phyloP scores from a whole-genome alignment of 2,888 invertebrate genomes.

The Fragum whitleyi region DNA sequence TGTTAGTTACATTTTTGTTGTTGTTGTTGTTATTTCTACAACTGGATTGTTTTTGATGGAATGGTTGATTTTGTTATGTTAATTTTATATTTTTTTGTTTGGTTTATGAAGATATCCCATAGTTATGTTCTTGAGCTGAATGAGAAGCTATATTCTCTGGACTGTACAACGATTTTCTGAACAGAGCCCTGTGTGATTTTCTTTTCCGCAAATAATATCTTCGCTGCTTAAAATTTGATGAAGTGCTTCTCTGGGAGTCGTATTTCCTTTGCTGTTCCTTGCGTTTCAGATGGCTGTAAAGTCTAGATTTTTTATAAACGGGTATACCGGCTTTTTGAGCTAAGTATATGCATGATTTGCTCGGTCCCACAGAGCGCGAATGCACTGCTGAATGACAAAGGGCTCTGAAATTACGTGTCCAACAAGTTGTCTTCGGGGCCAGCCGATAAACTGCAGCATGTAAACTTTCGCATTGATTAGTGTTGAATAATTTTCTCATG shows the following conservation, averaged over 20 bases:
- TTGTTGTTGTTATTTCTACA: not conserved
- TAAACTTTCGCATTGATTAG: too few species aligned
- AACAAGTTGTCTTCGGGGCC: not conserved
- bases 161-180: not conserved
- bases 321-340: not conserved
- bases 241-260: not conserved
- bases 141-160: not conserved
- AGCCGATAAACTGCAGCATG: not conserved
- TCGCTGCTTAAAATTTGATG: not conserved
- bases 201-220: not conserved
- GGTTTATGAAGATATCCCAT: not conserved
- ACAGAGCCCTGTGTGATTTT: not conserved
- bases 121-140: conserved; percentile 2
- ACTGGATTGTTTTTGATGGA: not conserved
- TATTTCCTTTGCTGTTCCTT: not conserved
- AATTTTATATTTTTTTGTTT: not conserved
- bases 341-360: not conserved
- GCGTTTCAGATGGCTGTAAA: not conserved
- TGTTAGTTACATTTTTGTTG: not conserved
- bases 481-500: conserved; percentile 1
- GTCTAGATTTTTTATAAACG: not conserved
- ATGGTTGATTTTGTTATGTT: not conserved
- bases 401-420: not conserved
- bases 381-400: not conserved
- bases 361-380: not conserved